Evolutionary conservation across 2,113 vertebrate species (phyloP).

Genomic region (Triplophysa tibetana): DNA sequence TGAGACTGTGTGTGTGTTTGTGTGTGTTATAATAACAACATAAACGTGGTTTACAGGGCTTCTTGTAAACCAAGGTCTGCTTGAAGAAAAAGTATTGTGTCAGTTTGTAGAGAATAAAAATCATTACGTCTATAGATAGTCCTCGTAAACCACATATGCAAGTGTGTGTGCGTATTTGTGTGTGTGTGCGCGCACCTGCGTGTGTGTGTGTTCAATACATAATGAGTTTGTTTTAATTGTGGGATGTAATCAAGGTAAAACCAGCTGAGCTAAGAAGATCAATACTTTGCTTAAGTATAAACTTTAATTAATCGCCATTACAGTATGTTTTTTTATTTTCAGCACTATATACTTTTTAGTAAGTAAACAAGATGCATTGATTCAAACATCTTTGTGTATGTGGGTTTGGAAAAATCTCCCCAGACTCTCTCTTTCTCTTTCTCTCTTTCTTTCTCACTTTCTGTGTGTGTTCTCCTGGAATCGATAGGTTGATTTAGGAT

Average conservation of each 20-base stretch:
- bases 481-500: conserved; percentile 34
- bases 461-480: conserved; percentile 17
- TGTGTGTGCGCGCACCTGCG: background rate
- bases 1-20: no score
- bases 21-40: no score
- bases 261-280: conserved; percentile 38
- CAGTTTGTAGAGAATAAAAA: no score
- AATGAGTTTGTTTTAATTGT: conserved; percentile 28
- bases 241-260: conserved; percentile 34
- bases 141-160: background rate
- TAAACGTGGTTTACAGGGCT: no score
- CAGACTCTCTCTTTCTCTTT: background rate
- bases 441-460: background rate
- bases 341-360: background rate
- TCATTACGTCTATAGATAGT: background rate
- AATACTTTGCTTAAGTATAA: conserved; percentile 22
- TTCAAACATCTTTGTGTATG: conserved; percentile 13
- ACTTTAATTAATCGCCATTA: background rate
- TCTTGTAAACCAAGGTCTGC: no score
- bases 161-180: background rate
- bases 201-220: background rate
- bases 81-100: no score
- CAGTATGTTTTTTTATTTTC: background rate
- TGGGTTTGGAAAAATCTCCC: conserved; percentile 12
- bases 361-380: conserved; percentile 6